Conservation (phyloP, 2,797 vertebrate genomes). For the Otus scops region DNA sequence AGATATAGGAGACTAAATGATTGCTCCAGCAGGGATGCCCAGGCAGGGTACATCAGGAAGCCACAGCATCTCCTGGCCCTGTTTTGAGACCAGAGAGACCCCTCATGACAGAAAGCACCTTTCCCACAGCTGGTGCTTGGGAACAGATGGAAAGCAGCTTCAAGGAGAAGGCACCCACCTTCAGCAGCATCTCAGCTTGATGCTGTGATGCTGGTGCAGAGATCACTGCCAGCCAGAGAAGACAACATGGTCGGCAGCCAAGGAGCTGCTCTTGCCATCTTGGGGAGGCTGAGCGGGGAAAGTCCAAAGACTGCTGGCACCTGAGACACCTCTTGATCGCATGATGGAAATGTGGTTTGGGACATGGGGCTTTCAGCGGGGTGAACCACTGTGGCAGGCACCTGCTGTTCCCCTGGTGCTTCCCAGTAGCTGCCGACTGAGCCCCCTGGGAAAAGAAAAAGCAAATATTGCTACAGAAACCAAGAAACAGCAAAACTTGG, state of each 20-base stretch:
- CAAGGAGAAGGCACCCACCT: not conserved
- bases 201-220: not conserved
- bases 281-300: not conserved
- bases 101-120: not conserved
- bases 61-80: not conserved
- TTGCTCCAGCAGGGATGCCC: not conserved
- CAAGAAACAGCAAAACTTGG: fast-evolving
- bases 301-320: not conserved
- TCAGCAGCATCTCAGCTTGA: not conserved
- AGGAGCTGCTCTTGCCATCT: not conserved
- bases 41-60: not conserved
- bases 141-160: fast-evolving
- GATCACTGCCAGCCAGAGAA: not conserved
- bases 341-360: not conserved
- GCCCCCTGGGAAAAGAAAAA: not conserved
- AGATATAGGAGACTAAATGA: not conserved
- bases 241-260: fast-evolving
- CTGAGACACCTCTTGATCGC: not conserved
- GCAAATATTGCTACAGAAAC: not conserved
- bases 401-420: not conserved
- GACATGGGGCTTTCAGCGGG: not conserved
- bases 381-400: fast-evolving
- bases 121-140: not conserved
- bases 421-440: not conserved
- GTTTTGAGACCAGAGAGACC: not conserved